These are phyloP conservation scores for Mesocricetus auratus DNA, from an alignment of 2,113 vertebrate genomes.

Conservation along the genomic window DNA sequence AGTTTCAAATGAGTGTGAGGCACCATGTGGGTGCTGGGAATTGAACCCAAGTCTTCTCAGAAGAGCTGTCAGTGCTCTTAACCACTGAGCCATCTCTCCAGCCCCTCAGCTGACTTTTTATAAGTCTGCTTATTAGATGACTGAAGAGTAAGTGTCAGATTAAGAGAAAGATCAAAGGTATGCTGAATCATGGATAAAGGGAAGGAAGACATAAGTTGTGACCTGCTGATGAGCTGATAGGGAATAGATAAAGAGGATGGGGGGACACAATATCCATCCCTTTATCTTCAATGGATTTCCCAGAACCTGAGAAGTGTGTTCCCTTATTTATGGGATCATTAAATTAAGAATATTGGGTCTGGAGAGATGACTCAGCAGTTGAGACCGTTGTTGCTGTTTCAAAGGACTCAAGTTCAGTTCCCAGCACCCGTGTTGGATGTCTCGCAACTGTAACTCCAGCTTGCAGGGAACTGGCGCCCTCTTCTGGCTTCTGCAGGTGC, in stretches of 20 bases:
- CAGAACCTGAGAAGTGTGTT: neutral
- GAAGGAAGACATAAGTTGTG: neutral
- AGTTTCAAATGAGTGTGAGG: neutral
- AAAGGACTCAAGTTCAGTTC: neutral
- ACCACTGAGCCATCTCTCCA: neutral
- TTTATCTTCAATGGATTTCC: neutral
- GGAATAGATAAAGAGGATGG: neutral
- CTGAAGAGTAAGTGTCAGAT: neutral
- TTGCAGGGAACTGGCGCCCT: neutral
- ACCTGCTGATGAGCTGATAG: neutral
- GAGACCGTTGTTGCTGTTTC: neutral
- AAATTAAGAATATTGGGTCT: neutral
- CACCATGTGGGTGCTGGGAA: neutral
- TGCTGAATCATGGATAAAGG: neutral
- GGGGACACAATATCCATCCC: neutral
- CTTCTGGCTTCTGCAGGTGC: neutral
- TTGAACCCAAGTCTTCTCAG: no score
- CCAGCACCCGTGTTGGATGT: neutral
- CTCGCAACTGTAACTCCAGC: neutral
- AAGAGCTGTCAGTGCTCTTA: neutral
- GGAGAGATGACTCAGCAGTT: neutral
- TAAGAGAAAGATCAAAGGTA: neutral
- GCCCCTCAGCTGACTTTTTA: neutral
- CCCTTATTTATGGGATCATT: neutral
- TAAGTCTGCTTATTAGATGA: slow-evolving; percentile 14